phyloP scores from a whole-genome alignment of 2,888 invertebrate genomes.

The Oeneis ivallda region DNA sequence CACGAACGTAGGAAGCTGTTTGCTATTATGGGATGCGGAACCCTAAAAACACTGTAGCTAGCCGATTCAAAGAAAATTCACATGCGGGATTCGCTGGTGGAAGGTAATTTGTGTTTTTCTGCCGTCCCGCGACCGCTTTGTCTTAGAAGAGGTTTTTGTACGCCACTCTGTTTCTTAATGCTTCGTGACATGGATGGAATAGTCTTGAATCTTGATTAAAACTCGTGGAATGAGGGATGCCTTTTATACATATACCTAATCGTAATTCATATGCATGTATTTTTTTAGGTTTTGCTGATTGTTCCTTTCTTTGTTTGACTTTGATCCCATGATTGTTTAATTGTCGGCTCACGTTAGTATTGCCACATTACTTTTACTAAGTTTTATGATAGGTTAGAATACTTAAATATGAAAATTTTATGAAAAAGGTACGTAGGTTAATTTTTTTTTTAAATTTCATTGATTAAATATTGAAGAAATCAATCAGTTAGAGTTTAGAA shows the following conservation, averaged over 20 bases:
- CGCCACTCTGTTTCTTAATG: conserved; percentile 51
- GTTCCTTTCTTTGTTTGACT: neutral
- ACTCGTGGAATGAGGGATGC: conserved; percentile 4
- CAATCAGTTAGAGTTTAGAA: too few species aligned
- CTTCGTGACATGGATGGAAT: conserved; percentile 38
- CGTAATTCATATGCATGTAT: conserved; percentile 10
- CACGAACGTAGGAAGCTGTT: too few species aligned
- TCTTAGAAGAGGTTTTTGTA: conserved; percentile 58
- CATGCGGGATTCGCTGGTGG: conserved; percentile 67
- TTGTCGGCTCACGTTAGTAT: neutral
- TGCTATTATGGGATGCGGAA: neutral
- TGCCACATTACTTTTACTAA: neutral
- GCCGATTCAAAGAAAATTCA: conserved; percentile 60
- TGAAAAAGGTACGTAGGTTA: too few species aligned
- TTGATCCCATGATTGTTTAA: neutral
- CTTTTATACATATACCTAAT: neutral
- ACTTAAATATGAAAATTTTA: too few species aligned
- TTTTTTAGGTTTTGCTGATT: neutral
- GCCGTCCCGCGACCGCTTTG: conserved; percentile 60
- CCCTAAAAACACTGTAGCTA: conserved; percentile 22
- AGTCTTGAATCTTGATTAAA: conserved; percentile 50
- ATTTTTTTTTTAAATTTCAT: too few species aligned
- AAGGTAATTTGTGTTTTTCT: conserved; percentile 75
- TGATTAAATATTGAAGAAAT: too few species aligned
- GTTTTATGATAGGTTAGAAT: neutral